Conservation (phyloP, 1,140 invertebrate species). For the Calephelis nemesis region DNA sequence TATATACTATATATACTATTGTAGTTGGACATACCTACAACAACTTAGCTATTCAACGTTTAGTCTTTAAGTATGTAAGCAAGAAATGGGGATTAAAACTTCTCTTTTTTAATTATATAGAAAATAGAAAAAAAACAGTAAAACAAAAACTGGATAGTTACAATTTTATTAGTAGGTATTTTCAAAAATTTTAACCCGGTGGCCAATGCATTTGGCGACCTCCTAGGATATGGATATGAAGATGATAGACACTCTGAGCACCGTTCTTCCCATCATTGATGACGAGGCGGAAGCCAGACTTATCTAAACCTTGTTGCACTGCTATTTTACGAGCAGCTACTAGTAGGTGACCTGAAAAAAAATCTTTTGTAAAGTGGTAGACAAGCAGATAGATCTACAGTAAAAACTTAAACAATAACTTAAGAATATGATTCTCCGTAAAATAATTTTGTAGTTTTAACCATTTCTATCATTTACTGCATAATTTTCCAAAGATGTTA, state of each 20-base stretch:
- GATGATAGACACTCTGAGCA: constrained; percentile 94
- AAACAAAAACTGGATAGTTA: neutral
- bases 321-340: constrained; percentile 90
- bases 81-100: too few relatives aligned
- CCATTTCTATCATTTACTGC: too few relatives aligned
- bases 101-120: too few relatives aligned
- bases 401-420: neutral
- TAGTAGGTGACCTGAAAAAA: constrained; percentile 85
- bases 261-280: constrained; percentile 95
- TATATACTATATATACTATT: too few relatives aligned
- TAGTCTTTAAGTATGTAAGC: too few relatives aligned
- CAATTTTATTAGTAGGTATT: constrained; percentile 10
- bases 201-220: constrained; percentile 97
- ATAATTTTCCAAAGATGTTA: too few relatives aligned
- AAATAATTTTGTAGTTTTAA: too few relatives aligned
- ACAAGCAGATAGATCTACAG: constrained; percentile 7
- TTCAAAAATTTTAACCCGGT: constrained; percentile 86
- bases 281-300: constrained; percentile 88
- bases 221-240: constrained; percentile 95
- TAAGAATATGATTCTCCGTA: neutral
- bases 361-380: constrained; percentile 24
- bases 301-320: constrained; percentile 83
- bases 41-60: too few relatives aligned
- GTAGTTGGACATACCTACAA: too few relatives aligned
- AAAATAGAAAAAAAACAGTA: neutral